These are phyloP conservation scores for Trichogramma evanescens DNA, from an alignment of 2,888 invertebrate species.

Conservation along the genomic window DNA sequence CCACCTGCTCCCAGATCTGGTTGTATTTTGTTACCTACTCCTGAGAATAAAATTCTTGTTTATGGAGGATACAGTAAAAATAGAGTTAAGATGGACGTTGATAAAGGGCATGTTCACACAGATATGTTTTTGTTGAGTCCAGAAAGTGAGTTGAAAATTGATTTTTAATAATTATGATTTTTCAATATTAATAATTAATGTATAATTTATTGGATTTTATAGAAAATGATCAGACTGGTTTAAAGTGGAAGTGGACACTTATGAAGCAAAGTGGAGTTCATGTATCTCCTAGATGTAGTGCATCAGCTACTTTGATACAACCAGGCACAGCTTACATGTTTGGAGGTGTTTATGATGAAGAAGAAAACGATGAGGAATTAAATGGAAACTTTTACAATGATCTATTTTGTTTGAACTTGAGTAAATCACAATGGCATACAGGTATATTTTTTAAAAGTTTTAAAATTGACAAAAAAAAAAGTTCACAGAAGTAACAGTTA, in stretches of 20 bases:
- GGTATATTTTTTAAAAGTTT: conserved; percentile 40
- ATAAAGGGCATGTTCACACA: conserved; percentile 63
- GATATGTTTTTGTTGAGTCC: conserved; percentile 63
- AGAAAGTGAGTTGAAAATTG: conserved; percentile 52
- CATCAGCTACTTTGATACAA: conserved; percentile 60
- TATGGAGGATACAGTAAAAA: conserved; percentile 76
- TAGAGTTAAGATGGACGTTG: conserved; percentile 65
- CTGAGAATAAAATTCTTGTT: conserved; percentile 61
- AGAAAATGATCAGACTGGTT: conserved; percentile 57
- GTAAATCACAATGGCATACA: conserved; percentile 66
- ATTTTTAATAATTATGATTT: neutral
- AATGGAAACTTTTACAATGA: conserved; percentile 77
- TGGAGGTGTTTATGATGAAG: conserved; percentile 78
- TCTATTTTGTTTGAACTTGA: conserved; percentile 67
- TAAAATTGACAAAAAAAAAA: conserved; percentile 10
- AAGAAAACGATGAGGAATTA: conserved; percentile 66
- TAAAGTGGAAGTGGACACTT: conserved; percentile 66
- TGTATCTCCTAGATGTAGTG: conserved; percentile 61
- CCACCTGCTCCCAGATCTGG: conserved; percentile 75
- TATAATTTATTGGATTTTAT: conserved; percentile 26
- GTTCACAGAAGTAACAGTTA: neutral
- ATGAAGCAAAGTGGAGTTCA: conserved; percentile 61
- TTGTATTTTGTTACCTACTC: conserved; percentile 63
- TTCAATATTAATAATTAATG: neutral
- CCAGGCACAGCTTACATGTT: conserved; percentile 70